Evolutionary conservation across 2,888 invertebrate genomes (phyloP).

Genomic region (Drosophila conformis): DNA sequence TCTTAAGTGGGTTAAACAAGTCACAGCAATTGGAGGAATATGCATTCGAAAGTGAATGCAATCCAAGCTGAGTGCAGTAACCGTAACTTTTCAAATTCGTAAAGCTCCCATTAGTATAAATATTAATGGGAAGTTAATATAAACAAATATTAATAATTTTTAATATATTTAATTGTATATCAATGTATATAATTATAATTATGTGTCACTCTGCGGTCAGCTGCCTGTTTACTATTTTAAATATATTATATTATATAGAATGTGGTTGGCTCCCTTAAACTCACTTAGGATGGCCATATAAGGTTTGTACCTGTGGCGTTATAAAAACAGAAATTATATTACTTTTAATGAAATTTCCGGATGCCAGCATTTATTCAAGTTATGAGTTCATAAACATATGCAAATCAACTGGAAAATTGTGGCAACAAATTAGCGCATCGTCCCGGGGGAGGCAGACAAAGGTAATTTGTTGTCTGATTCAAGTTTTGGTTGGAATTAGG

Average conservation of each 20-base stretch:
- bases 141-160: not conserved
- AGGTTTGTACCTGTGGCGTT: slow-evolving; percentile 56
- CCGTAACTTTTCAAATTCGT: not conserved
- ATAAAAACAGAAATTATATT: slow-evolving; percentile 79
- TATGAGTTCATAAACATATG: slow-evolving; percentile 79
- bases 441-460: slow-evolving; percentile 39
- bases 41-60: slow-evolving; percentile 28
- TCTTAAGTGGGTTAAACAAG: slow-evolving; percentile 49
- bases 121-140: not conserved
- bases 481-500: slow-evolving; percentile 40
- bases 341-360: slow-evolving; percentile 73
- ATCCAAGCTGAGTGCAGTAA: slow-evolving; percentile 1
- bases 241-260: slow-evolving; percentile 56
- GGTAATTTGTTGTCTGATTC: slow-evolving; percentile 39
- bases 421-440: slow-evolving; percentile 77
- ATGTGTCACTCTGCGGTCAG: slow-evolving; percentile 57
- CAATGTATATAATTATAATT: too few relatives aligned
- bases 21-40: slow-evolving; percentile 23
- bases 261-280: slow-evolving; percentile 4
- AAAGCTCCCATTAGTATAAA: not conserved
- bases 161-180: not conserved
- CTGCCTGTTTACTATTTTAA: slow-evolving; percentile 63
- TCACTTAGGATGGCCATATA: slow-evolving; percentile 46
- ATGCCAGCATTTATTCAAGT: slow-evolving; percentile 50
- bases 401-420: slow-evolving; percentile 74